These are phyloP conservation scores for Tetramorium simillimum DNA, from an alignment of 1,140 invertebrate species.

Conservation along the genomic window DNA sequence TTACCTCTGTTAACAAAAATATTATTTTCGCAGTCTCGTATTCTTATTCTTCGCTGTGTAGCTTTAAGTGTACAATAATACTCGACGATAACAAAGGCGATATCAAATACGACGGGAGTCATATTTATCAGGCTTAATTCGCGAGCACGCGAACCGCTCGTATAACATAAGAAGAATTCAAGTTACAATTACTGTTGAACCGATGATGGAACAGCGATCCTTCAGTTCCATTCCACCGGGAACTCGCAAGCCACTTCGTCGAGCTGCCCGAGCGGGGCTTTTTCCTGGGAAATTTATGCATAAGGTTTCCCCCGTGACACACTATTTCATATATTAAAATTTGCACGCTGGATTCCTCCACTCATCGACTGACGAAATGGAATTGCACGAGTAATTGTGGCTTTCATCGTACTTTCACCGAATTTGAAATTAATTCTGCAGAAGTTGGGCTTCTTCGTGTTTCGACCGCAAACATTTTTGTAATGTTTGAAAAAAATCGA, in stretches of 20 bases:
- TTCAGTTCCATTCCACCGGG: neutral
- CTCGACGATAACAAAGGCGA: constrained; percentile 39
- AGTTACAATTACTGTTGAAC: constrained; percentile 40
- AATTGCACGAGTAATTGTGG: neutral
- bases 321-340: constrained; percentile 23
- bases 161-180: constrained; percentile 22
- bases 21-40: constrained; percentile 19
- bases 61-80: constrained; percentile 38
- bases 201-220: constrained; percentile 23
- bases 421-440: constrained; percentile 11
- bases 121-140: constrained; percentile 46
- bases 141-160: constrained; percentile 36
- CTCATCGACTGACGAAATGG: neutral
- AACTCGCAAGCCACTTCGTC: neutral
- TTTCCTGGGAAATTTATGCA: constrained; percentile 3
- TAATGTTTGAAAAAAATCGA: neutral
- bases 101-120: constrained; percentile 29
- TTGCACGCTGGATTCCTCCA: neutral
- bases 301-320: constrained; percentile 7
- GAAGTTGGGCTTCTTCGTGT: neutral
- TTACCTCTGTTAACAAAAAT: neutral
- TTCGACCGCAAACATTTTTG: neutral
- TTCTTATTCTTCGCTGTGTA: neutral
- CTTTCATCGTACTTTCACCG: constrained; percentile 9
- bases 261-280: neutral